Percentiles rank a stretch among this genome's conserved stretches.
phyloP scores from a whole-genome alignment of 2,797 vertebrate genomes.

The Cygnus olor region DNA sequence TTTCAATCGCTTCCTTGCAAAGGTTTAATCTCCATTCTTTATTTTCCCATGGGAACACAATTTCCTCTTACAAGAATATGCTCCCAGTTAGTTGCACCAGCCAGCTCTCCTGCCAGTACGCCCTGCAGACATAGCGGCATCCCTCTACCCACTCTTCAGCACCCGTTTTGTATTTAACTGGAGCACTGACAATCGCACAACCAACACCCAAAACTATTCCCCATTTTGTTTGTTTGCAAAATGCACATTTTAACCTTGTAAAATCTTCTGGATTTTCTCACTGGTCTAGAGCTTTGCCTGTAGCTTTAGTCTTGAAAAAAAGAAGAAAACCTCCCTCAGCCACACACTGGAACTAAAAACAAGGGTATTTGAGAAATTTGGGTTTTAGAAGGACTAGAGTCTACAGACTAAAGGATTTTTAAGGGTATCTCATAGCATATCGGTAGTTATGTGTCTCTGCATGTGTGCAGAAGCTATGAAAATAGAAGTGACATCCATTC shows the following conservation, averaged over 20 bases:
- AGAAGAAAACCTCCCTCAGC: not conserved
- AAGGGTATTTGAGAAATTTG: fast-evolving
- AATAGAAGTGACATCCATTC: not conserved
- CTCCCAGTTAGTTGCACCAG: not conserved
- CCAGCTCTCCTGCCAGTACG: not conserved
- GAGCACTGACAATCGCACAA: not conserved
- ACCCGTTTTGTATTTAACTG: not conserved
- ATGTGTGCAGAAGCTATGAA: not conserved
- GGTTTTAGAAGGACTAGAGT: not conserved
- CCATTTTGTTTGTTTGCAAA: not conserved
- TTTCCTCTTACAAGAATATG: not conserved
- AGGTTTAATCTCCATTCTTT: not conserved
- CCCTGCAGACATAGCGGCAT: not conserved
- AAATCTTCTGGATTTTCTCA: not conserved
- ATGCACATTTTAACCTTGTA: not conserved
- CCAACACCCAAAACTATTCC: not conserved
- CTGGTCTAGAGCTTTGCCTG: not conserved
- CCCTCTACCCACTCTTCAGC: not conserved
- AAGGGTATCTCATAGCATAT: not conserved
- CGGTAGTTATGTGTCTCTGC: not conserved
- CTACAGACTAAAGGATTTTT: not conserved
- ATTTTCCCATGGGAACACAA: not conserved
- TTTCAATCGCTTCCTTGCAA: not conserved
- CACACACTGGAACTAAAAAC: not conserved
- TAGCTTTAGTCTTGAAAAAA: not conserved